A percentile compares a stretch with the other conserved stretches of the same genome.
phyloP scores from a whole-genome alignment of 2,888 invertebrate species.

The Synergus laeviventris region DNA sequence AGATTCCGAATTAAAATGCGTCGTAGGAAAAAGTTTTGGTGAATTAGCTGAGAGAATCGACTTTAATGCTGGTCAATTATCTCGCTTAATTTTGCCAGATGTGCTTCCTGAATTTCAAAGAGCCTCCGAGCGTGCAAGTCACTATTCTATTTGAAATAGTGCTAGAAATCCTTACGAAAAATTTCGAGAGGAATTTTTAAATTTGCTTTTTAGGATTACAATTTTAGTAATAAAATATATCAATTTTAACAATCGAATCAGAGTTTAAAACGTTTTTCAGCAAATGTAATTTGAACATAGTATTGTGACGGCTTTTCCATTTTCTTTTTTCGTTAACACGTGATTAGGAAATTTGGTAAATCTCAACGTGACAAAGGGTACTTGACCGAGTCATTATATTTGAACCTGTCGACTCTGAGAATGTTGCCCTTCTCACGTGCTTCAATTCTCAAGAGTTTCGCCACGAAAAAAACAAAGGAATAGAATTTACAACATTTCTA shows the following conservation, averaged over 20 bases:
- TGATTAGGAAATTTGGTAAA: conserved; percentile 4
- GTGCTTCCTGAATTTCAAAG: conserved; percentile 14
- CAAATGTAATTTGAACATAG: background rate
- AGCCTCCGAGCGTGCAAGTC: background rate
- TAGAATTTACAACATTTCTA: background rate
- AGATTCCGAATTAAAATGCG: background rate
- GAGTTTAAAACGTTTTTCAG: background rate
- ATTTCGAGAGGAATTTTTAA: background rate
- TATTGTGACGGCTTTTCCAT: background rate
- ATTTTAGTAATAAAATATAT: background rate
- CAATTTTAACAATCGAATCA: background rate
- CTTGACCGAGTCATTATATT: conserved; percentile 34
- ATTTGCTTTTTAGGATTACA: background rate
- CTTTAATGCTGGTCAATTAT: conserved; percentile 16
- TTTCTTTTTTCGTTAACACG: background rate
- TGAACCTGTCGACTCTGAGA: background rate
- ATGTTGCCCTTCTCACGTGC: conserved; percentile 10
- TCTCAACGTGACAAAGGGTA: conserved; percentile 8
- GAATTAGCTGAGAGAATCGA: background rate
- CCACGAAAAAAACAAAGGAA: conserved; percentile 22
- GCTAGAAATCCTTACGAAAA: no score
- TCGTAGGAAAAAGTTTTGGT: background rate
- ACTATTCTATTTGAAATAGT: conserved; percentile 6
- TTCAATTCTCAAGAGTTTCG: conserved; percentile 4
- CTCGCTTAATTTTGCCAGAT: conserved; percentile 29